Evolutionary conservation across 2,888 invertebrate species (phyloP), one percentile per base, ranked within the genome.

Genomic region (Drosophila kuntzei): DNA sequence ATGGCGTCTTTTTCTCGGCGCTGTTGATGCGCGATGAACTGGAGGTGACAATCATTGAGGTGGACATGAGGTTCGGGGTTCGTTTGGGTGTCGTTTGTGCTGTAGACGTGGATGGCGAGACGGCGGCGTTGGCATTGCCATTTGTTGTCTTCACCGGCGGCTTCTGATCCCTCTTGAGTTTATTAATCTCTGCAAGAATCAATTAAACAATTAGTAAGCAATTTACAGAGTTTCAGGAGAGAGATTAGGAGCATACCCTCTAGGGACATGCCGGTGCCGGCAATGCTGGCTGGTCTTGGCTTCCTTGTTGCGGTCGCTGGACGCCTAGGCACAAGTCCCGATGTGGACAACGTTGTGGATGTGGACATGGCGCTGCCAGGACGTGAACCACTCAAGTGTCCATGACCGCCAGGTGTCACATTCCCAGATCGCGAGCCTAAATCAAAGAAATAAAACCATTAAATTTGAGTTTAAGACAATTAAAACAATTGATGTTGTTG

Each of bases 301-400:
- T 95, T 95, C 91, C 95, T 94, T 67, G 94, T 93, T 81, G 94
- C 94, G 89, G 90, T 90, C 25, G 94, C 93, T 90, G 94, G 94
- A 85, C 94, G 94, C 88, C 95, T 93, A 87, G 95, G 94, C 72
- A 94, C 93, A 63, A 93, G 92, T 81, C 94, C 94, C 43, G 94
- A 93, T 72, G 94, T 93, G 89, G 95, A 91, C 83, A 91, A 94
- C 90, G 94, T 94, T 90, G 94, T 94, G 91, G 96, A 96, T 93
- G 94, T 92, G 91, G 96, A 97, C 94, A 97, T 94, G 84, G 97
- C 96, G 93, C 97, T 97, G 92, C 96, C 96, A 75, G 97, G 97
- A 91, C 97, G 94, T 83, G 97, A 97, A 71, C 95, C 94, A 84
- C 89, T 92, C 54, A 90, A 80, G 94, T 95, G 94, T 91, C 91